phyloP scores from a whole-genome alignment of 2,797 vertebrate species.

The Lithobates pipiens region DNA sequence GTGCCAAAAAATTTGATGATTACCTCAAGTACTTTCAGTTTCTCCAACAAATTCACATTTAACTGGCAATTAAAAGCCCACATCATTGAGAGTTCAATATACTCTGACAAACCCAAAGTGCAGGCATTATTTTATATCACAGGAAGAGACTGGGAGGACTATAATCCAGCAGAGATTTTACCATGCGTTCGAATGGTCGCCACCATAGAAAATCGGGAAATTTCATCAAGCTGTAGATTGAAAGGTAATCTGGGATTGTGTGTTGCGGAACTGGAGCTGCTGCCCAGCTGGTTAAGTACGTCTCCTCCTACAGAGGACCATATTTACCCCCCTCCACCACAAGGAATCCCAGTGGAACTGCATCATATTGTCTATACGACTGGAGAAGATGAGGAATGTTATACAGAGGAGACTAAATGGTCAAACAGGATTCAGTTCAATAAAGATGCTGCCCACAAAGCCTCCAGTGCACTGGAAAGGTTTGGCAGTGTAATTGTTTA shows the following conservation, averaged over 20 bases:
- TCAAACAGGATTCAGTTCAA: slow-evolving; percentile 75
- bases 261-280: slow-evolving; percentile 90
- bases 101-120: slow-evolving; percentile 87
- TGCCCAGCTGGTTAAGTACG: slow-evolving; percentile 87
- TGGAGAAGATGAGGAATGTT: slow-evolving; percentile 81
- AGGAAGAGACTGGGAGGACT: slow-evolving; percentile 87
- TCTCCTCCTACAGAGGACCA: slow-evolving; percentile 76
- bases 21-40: slow-evolving; percentile 75
- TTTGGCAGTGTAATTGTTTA: slow-evolving; percentile 86
- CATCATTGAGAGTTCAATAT: slow-evolving; percentile 84
- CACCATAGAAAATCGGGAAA: slow-evolving; percentile 82
- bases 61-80: slow-evolving; percentile 92
- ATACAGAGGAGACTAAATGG: slow-evolving; percentile 80
- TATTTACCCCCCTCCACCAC: slow-evolving; percentile 70
- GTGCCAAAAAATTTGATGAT: slow-evolving; percentile 85
- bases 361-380: slow-evolving; percentile 84
- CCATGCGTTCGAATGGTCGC: slow-evolving; percentile 89
- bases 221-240: slow-evolving; percentile 85
- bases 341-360: slow-evolving; percentile 86
- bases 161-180: slow-evolving; percentile 74
- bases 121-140: slow-evolving; percentile 90
- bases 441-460: slow-evolving; percentile 70
- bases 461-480: slow-evolving; percentile 79
- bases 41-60: slow-evolving; percentile 79
- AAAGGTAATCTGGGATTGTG: slow-evolving; percentile 88